These are phyloP conservation scores for Malthinus flaveolus DNA, from an alignment of 2,888 invertebrate species.

Conservation along the genomic window DNA sequence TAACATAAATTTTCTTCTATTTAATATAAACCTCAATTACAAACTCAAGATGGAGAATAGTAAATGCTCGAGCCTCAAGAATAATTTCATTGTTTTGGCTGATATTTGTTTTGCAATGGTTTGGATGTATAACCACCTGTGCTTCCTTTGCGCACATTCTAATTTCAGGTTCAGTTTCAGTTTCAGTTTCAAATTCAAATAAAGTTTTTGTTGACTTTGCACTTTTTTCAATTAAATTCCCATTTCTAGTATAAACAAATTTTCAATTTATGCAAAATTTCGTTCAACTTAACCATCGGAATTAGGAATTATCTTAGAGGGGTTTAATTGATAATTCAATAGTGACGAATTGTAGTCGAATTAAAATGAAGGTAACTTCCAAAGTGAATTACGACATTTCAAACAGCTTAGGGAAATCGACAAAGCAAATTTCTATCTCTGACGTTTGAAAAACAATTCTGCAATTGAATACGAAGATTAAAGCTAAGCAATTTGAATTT, in stretches of 20 bases:
- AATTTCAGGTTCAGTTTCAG: not conserved
- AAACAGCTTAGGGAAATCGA: conserved; percentile 5
- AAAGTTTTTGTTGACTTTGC: no score
- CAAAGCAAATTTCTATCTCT: conserved; percentile 7
- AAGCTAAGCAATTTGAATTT: conserved; percentile 12
- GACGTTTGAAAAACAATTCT: conserved; percentile 15
- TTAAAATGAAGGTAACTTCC: not conserved
- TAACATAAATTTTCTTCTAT: not conserved
- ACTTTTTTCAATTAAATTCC: no score
- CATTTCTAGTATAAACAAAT: not conserved
- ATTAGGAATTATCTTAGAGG: not conserved
- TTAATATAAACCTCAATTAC: not conserved
- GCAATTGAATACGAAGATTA: conserved; percentile 14
- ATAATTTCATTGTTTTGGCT: conserved; percentile 4
- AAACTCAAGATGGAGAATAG: not conserved
- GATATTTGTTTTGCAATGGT: conserved; percentile 8
- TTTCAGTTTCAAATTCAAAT: not conserved
- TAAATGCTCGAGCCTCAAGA: not conserved
- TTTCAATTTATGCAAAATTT: not conserved
- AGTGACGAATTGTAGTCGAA: not conserved
- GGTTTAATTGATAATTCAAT: not conserved
- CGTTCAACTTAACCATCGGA: not conserved
- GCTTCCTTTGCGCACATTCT: not conserved
- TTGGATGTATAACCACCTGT: conserved; percentile 4
- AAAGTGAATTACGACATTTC: not conserved